Evolutionary conservation across 2,113 vertebrate genomes (phyloP), one percentile per base, ranked within the genome.

Genomic region (Grantiella picta): DNA sequence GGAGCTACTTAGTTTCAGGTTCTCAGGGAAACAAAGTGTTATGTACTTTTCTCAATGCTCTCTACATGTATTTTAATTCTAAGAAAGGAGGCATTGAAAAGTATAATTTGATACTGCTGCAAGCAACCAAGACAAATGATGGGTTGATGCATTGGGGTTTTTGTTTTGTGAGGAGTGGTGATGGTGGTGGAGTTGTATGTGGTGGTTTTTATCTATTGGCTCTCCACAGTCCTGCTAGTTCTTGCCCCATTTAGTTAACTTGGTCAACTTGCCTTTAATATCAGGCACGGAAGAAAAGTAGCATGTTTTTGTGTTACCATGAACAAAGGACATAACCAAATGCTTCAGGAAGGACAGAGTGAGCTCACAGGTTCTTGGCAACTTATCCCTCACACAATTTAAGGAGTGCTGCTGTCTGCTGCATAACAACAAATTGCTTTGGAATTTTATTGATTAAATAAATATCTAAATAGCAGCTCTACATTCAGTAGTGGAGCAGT

Each of bases 371-470:
- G 25, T 44, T 72, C 47, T 73, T 90, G 87, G 66, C 70, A 87
- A 85, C 38, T 73, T 54, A 53, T 10, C 10, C 33, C n/a, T 88
- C 38, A 45, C 11, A 61, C 11, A 80, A 33, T 63, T 73, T 78
- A 88, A 87, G 54, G 31, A 76, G 71, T 56, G 76, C 82, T 95
- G 47, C 90, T 95, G 92, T 95, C 95, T 95, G 93, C 85, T 95
- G 85, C 82, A 84, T 94, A 96, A 94, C 36, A 69, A 82, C 10
- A 59, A 82, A 77, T 7, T 52, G 22, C 73, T 91, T 64, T 44
- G 57, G 33, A 88, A 60, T 86, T 40, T 68, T 7, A 77, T 66
- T 53, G 69, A 69, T 73, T 59, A 54, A 81, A 89, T 35, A 7
- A 45, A 86, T 25, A 59, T 4, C 0, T 38, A 65, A 49, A 28